phyloP scores from a whole-genome alignment of 2,113 vertebrate species.

The Pandion haliaetus region DNA sequence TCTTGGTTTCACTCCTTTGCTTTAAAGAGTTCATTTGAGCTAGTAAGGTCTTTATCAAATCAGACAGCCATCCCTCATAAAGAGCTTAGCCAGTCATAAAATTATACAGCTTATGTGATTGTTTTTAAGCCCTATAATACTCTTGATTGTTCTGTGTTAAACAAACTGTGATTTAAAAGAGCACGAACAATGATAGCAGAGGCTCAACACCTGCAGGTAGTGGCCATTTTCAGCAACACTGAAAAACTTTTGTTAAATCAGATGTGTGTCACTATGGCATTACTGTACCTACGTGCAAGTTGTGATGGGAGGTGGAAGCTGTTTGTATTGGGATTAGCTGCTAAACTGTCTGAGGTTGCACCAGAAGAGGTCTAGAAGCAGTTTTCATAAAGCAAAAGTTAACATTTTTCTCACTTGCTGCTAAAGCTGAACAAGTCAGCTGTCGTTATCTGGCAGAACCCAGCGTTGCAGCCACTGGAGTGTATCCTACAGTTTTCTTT shows the following conservation, averaged over 20 bases:
- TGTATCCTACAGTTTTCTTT: conserved; percentile 51
- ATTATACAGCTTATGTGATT: conserved; percentile 52
- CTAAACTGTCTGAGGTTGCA: neutral
- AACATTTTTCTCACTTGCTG: conserved; percentile 8
- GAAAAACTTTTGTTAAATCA: no score
- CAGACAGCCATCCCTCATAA: conserved; percentile 43
- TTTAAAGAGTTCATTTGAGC: conserved; percentile 15
- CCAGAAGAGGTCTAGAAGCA: neutral
- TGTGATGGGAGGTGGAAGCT: neutral
- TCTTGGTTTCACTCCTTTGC: neutral
- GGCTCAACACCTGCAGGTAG: neutral
- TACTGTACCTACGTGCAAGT: neutral
- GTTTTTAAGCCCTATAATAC: conserved; percentile 73
- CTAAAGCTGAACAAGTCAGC: neutral
- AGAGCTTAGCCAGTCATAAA: conserved; percentile 40
- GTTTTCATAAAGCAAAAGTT: neutral
- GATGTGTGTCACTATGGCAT: neutral
- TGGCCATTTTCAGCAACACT: neutral
- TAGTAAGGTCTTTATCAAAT: conserved; percentile 24
- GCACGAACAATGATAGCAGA: conserved; percentile 34
- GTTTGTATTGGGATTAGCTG: conserved; percentile 20
- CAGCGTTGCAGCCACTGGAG: conserved; percentile 22
- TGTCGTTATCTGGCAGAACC: conserved; percentile 26
- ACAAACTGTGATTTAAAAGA: conserved; percentile 74
- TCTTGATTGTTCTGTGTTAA: conserved; percentile 69